Percentiles rank a stretch among this genome's conserved stretches.
Evolutionary conservation across 2,888 invertebrate species (phyloP).

Genomic region (Lapara coniferarum): DNA sequence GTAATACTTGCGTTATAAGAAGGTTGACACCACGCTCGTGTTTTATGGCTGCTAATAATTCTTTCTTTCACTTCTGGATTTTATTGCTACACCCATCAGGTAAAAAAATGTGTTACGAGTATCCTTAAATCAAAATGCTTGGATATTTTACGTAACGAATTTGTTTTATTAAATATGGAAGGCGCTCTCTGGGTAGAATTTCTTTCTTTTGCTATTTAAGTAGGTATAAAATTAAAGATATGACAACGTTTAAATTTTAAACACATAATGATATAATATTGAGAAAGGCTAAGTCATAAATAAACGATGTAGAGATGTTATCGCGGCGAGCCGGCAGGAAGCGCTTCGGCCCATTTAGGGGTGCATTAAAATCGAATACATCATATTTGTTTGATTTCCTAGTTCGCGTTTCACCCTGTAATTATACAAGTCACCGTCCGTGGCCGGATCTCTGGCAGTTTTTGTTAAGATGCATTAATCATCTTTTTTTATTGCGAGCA

Average conservation of each 20-base stretch:
- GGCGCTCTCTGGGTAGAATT: neutral
- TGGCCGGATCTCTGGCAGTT: conserved; percentile 75
- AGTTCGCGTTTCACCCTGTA: conserved; percentile 82
- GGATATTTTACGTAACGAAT: neutral
- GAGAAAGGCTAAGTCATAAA: conserved; percentile 72
- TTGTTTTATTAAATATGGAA: neutral
- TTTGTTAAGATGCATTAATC: conserved; percentile 80
- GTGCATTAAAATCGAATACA: conserved; percentile 85
- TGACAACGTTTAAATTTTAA: conserved; percentile 59
- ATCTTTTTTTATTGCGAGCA: conserved; percentile 80
- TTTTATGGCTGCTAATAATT: conserved; percentile 69
- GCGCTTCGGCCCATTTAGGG: conserved; percentile 82
- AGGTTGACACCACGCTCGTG: conserved; percentile 62
- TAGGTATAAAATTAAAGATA: conserved; percentile 13
- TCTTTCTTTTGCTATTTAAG: neutral
- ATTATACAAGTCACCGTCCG: conserved; percentile 81
- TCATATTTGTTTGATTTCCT: conserved; percentile 85
- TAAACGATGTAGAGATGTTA: conserved; percentile 76
- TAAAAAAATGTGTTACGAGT: conserved; percentile 22
- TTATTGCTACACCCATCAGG: conserved; percentile 50
- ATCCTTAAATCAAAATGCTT: conserved; percentile 10
- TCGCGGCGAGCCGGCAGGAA: conserved; percentile 75
- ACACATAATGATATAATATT: conserved; percentile 56
- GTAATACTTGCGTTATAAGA: conserved; percentile 59
- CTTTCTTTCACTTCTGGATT: conserved; percentile 64